phyloP scores from a whole-genome alignment of 2,888 invertebrate species.

The Lomographa bimaculata region DNA sequence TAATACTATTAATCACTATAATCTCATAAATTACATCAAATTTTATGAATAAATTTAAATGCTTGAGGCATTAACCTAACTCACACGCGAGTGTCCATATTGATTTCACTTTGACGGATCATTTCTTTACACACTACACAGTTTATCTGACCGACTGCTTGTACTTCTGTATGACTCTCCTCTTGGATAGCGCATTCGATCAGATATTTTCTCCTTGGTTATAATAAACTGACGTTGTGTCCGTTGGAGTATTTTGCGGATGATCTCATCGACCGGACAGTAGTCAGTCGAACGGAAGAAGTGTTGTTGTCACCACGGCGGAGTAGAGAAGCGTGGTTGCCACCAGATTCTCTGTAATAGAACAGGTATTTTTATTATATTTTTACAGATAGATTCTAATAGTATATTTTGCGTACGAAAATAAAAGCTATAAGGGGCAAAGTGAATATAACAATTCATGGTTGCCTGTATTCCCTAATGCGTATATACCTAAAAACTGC shows the following conservation, averaged over 20 bases:
- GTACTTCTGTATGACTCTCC: conserved; percentile 33
- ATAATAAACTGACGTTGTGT: conserved; percentile 67
- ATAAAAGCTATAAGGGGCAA: too few relatives aligned
- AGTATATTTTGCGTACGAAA: too few relatives aligned
- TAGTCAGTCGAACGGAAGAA: conserved; percentile 68
- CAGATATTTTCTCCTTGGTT: conserved; percentile 46
- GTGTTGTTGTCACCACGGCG: conserved; percentile 71
- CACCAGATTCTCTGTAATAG: conserved; percentile 69
- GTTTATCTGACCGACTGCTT: conserved; percentile 37
- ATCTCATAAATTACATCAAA: conserved; percentile 17
- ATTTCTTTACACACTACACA: conserved; percentile 51
- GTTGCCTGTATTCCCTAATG: too few relatives aligned
- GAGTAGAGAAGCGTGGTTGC: conserved; percentile 65
- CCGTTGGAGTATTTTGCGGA: conserved; percentile 71
- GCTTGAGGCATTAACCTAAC: not conserved
- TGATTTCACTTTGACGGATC: conserved; percentile 36
- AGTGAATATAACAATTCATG: too few relatives aligned
- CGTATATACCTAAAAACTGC: too few relatives aligned
- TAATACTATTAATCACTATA: conserved; percentile 14
- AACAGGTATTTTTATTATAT: too few relatives aligned
- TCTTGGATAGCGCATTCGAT: conserved; percentile 35
- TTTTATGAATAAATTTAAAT: conserved; percentile 1
- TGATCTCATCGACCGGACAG: conserved; percentile 64
- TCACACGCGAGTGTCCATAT: conserved; percentile 31
- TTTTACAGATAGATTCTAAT: too few relatives aligned